A percentile compares a stretch with the other conserved stretches of the same genome.
These are phyloP conservation scores for Erebia ligea DNA, from an alignment of 2,888 invertebrate genomes.

Conservation along the genomic window DNA sequence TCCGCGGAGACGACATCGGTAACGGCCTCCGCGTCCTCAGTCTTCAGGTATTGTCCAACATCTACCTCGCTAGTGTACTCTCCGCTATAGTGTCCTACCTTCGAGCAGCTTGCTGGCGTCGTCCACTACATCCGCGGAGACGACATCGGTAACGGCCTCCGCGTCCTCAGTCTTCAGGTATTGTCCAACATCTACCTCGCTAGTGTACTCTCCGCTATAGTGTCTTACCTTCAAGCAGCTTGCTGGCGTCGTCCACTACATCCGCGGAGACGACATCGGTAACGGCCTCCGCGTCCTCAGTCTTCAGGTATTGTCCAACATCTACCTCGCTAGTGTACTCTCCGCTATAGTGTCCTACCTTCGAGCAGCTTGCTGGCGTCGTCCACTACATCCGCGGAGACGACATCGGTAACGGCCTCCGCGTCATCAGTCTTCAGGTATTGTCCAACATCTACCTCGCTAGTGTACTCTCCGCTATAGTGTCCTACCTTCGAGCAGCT, in stretches of 20 bases:
- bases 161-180: constrained; percentile 78
- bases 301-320: constrained; percentile 83
- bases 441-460: constrained; percentile 85
- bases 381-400: constrained; percentile 61
- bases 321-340: constrained; percentile 88
- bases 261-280: constrained; percentile 65
- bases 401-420: constrained; percentile 73
- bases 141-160: constrained; percentile 73
- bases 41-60: constrained; percentile 83
- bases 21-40: constrained; percentile 73
- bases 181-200: constrained; percentile 85
- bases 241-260: constrained; percentile 65
- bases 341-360: constrained; percentile 56
- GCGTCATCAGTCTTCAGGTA: constrained; percentile 78
- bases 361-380: constrained; percentile 74
- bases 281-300: constrained; percentile 73
- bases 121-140: constrained; percentile 61
- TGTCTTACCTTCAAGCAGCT: constrained; percentile 72
- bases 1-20: constrained; percentile 64
- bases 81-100: constrained; percentile 50
- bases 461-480: too few species aligned
- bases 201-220: too few species aligned
- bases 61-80: constrained; percentile 85
- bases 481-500: constrained; percentile 72
- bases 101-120: constrained; percentile 74